Conservation (phyloP, 2,797 vertebrate genomes). For the Propithecus deckenii region DNA sequence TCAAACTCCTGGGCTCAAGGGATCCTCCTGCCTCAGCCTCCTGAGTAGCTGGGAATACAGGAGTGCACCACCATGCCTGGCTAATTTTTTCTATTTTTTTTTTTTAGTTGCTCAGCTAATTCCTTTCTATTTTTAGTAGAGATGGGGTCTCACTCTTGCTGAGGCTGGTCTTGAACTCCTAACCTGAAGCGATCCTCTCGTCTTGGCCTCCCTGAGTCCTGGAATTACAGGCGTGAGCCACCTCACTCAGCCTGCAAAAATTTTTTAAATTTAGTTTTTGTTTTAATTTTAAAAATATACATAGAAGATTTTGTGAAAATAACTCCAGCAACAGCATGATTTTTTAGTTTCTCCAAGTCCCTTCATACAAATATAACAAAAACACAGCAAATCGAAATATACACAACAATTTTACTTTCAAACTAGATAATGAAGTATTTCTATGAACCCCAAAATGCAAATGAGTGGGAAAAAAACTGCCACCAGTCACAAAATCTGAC, state of each 20-base stretch:
- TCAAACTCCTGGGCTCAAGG: too few relatives aligned
- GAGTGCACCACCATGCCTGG: too few relatives aligned
- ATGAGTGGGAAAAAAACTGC: neutral
- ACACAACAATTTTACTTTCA: neutral
- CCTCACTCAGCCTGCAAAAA: neutral
- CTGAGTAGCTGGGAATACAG: too few relatives aligned
- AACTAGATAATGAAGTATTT: neutral
- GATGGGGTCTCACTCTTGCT: too few relatives aligned
- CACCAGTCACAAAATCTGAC: neutral
- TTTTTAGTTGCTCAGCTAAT: too few relatives aligned
- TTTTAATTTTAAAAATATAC: neutral
- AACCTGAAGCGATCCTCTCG: too few relatives aligned
- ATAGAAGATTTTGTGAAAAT: neutral
- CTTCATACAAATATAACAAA: neutral
- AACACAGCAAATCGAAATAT: neutral
- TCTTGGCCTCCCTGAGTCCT: too few relatives aligned
- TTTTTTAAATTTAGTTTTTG: neutral
- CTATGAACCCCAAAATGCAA: neutral
- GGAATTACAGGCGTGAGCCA: too few relatives aligned
- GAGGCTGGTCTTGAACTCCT: too few relatives aligned
- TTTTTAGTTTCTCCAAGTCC: neutral
- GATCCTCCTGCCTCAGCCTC: too few relatives aligned
- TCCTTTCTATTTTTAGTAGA: too few relatives aligned
- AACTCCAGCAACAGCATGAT: neutral
- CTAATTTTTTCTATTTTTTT: too few relatives aligned